A percentile compares a stretch with the other conserved stretches of the same genome.
Conservation (phyloP, 2,113 vertebrate genomes). For the Pollimyrus isidori region DNA sequence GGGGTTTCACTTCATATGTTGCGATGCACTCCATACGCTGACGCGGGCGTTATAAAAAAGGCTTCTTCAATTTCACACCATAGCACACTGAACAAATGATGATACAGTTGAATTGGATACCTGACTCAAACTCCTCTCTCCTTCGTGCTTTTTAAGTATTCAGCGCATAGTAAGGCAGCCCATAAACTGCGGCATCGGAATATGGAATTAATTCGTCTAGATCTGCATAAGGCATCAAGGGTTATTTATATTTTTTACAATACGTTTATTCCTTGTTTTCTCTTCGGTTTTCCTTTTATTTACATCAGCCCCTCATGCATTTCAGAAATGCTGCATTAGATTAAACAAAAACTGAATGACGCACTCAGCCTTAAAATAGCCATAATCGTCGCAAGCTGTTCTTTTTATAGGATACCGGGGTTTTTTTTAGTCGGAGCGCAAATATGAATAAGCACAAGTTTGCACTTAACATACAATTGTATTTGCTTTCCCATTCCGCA, state of each 20-base stretch:
- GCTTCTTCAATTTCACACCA: constrained; percentile 19
- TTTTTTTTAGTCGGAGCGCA: neutral
- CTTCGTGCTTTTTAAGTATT: neutral
- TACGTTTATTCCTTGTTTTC: neutral
- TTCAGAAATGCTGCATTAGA: neutral
- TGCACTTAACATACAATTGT: neutral
- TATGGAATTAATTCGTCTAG: neutral
- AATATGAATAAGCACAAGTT: neutral
- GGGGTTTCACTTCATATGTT: neutral
- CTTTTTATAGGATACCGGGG: neutral
- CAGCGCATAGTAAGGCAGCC: neutral
- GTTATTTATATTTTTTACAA: neutral
- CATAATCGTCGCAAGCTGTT: neutral
- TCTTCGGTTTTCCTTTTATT: neutral
- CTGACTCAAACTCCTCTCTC: constrained; percentile 13
- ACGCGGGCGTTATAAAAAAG: constrained; percentile 21
- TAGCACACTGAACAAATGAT: constrained; percentile 26
- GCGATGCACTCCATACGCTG: neutral
- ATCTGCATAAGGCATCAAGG: neutral
- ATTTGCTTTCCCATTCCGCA: neutral
- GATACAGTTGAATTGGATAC: constrained; percentile 31
- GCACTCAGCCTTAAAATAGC: neutral
- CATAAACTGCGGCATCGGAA: neutral
- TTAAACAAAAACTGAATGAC: neutral
- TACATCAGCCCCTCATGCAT: neutral